Conservation (phyloP, 2,888 invertebrate species). For the Rhagonycha fulva region DNA sequence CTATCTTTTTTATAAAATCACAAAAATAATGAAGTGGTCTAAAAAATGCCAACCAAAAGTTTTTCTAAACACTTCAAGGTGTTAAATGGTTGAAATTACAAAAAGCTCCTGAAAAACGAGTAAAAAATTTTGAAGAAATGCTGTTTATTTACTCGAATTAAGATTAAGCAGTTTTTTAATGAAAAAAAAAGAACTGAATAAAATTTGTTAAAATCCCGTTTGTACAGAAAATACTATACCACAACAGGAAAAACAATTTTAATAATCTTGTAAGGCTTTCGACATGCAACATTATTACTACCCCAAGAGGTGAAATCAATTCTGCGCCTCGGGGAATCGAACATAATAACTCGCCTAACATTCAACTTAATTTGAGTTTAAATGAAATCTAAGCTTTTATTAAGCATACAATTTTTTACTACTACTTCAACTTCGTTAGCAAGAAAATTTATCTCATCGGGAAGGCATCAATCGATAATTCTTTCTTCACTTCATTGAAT, state of each 20-base stretch:
- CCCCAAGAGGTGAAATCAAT: not conserved
- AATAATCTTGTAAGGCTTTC: not conserved
- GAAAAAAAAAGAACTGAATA: not conserved
- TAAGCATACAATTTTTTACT: not conserved
- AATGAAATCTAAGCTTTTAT: not conserved
- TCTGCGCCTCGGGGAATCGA: not conserved
- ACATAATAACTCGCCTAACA: not conserved
- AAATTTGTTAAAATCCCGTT: not conserved
- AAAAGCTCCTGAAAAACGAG: not conserved
- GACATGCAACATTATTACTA: not conserved
- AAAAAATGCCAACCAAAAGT: not conserved
- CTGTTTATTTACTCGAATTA: not conserved
- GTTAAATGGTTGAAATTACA: not conserved
- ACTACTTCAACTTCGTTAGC: not conserved
- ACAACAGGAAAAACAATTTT: not conserved
- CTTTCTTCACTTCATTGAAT: not conserved
- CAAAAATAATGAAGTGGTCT: not conserved
- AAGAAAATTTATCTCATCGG: not conserved
- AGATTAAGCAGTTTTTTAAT: not conserved
- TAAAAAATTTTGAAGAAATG: not conserved
- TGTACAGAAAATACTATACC: not conserved
- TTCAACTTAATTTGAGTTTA: not conserved
- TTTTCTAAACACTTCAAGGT: not conserved
- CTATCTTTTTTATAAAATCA: not conserved
- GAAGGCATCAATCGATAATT: not conserved